Base-by-base conservation (phyloP, 2,113 vertebrate genomes). In the Erinaceus europaeus region DNA sequence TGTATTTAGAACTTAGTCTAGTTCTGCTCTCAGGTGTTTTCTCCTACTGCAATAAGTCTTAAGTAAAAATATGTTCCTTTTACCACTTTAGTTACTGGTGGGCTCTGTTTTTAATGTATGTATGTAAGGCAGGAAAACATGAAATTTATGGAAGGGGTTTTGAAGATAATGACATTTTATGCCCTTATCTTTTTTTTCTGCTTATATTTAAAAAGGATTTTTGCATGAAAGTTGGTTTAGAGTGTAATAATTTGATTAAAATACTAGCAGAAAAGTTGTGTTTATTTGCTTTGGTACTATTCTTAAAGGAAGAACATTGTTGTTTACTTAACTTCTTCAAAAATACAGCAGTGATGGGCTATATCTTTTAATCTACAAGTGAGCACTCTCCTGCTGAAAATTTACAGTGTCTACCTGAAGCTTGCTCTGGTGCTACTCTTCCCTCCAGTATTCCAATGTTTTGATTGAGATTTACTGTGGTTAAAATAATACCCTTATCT, bases 271-370 rank as follows among this genome's bases (percentile, higher is more conserved):
- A 17, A 61, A 25, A 76, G 3, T 92, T 74, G 36, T 48, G 5
- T 65, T 92, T 90, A 67, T 89, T 90, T 92, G 29, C 17, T 69
- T 86, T 86, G 73, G 32, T 27, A 57, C 50, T 80, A 89, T 18
- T 86, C 46, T 48, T 72, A 84, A 75, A 90, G 52, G 81, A 32
- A 27, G 36, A 59, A 90, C 2, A 20, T 9, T 44, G 36, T 40
- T 94, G 40, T 90, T 95, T 96, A 89, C 57, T 88, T 73, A 91
- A 90, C 21, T 87, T 94, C 34, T 90, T 91, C 62, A 92, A 91
- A n/a, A 95, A 77, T 53, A 40, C 68, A 85, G 71, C 61, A 29
- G 36, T 53, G 48, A 59, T 34, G 5, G 6, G 13, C 84, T 69
- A 50, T 27, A 67, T 92, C 38, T 92, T 94, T 94, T 64, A 25